phyloP scores from a whole-genome alignment of 2,113 vertebrate genomes.

The Seriola aureovittata region DNA sequence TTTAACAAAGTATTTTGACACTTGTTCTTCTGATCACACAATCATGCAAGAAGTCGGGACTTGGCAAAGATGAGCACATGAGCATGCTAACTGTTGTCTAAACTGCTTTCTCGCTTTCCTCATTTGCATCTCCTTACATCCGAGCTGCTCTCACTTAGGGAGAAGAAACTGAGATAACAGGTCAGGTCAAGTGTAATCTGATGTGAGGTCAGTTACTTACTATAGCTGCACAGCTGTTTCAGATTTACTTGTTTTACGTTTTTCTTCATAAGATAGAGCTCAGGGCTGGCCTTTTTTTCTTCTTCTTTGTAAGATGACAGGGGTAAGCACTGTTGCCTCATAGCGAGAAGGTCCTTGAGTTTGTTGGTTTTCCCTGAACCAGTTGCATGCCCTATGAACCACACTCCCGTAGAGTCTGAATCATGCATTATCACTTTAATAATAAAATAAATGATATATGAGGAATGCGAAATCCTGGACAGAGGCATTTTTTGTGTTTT shows the following conservation, averaged over 20 bases:
- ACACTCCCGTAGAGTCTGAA: neutral
- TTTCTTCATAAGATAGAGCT: neutral
- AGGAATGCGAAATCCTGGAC: neutral
- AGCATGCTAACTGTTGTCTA: neutral
- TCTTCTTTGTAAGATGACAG: neutral
- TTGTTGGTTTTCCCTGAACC: neutral
- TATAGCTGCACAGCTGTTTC: neutral
- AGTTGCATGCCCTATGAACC: no score
- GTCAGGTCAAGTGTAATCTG: constrained; percentile 1
- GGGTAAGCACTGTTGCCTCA: neutral
- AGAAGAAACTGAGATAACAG: neutral
- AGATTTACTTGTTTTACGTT: neutral
- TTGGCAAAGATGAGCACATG: constrained; percentile 1
- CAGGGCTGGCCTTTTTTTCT: neutral
- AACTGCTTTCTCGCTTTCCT: neutral
- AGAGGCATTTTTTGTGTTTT: neutral
- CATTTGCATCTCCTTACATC: neutral
- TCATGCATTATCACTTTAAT: neutral
- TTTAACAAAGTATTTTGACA: constrained; percentile 21
- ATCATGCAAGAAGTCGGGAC: constrained; percentile 15
- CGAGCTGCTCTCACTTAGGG: neutral
- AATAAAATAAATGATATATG: neutral
- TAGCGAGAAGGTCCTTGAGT: neutral
- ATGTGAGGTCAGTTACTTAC: neutral
- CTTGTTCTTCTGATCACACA: neutral